A percentile compares a stretch with the other conserved stretches of the same genome.
Conservation (phyloP, 2,113 vertebrate species). For the Tricholaema leucomelas region DNA sequence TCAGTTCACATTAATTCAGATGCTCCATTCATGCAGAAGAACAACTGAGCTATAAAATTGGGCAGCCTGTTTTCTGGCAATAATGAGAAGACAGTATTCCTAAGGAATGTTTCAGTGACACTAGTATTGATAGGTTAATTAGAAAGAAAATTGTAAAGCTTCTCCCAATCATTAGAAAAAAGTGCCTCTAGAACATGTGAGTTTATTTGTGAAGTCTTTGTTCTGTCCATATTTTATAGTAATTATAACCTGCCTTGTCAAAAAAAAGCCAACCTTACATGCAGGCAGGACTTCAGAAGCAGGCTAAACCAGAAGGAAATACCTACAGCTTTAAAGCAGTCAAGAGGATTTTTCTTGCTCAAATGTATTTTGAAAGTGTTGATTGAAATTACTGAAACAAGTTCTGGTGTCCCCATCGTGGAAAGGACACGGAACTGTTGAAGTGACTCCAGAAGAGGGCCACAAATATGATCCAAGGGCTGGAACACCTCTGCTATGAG, state of each 20-base stretch:
- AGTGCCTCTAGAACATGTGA: slow-evolving; percentile 14
- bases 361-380: not conserved
- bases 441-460: too few relatives aligned
- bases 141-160: slow-evolving; percentile 81
- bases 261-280: not conserved
- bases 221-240: slow-evolving; percentile 5
- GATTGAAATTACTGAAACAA: too few relatives aligned
- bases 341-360: not conserved
- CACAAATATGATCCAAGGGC: too few relatives aligned
- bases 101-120: slow-evolving; percentile 77
- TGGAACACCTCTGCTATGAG: too few relatives aligned
- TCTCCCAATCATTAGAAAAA: slow-evolving; percentile 63
- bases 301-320: not conserved
- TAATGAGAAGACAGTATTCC: slow-evolving; percentile 79
- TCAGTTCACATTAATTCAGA: slow-evolving; percentile 71
- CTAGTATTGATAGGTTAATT: slow-evolving; percentile 84
- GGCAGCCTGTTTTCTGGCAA: slow-evolving; percentile 74
- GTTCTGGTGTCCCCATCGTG: too few relatives aligned
- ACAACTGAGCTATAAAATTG: slow-evolving; percentile 78
- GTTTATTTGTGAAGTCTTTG: slow-evolving; percentile 19
- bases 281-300: slow-evolving; percentile 4
- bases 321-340: not conserved
- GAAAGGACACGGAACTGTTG: too few relatives aligned
- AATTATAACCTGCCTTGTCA: slow-evolving; percentile 35
- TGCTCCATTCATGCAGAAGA: slow-evolving; percentile 63